A percentile compares a stretch with the other conserved stretches of the same genome.
Evolutionary conservation across 2,888 invertebrate genomes (phyloP).

Genomic region (Drosophila niveifrons): DNA sequence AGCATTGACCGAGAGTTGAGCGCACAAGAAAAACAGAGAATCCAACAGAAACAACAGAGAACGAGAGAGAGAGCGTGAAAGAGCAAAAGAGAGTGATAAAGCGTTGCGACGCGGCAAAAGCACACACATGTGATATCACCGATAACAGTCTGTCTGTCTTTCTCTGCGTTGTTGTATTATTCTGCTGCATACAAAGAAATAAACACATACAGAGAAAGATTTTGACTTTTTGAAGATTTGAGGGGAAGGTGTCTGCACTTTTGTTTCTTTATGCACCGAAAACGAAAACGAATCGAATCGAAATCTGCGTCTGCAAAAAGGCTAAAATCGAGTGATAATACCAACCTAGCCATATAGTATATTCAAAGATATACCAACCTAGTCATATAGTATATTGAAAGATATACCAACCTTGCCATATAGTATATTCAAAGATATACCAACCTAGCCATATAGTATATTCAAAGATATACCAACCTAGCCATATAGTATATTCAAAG

Average conservation of each 20-base stretch:
- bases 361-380: not conserved
- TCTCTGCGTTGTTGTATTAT: conserved; percentile 32
- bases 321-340: conserved; percentile 22
- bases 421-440: not conserved
- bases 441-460: too few relatives aligned
- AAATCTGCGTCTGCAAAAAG: conserved; percentile 1
- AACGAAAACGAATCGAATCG: not conserved
- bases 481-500: too few relatives aligned
- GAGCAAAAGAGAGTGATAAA: conserved; percentile 53
- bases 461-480: not conserved
- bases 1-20: conserved; percentile 76
- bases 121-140: conserved; percentile 65
- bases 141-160: conserved; percentile 57
- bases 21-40: conserved; percentile 64
- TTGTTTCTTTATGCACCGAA: conserved; percentile 39
- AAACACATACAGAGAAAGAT: conserved; percentile 29
- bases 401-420: too few relatives aligned
- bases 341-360: not conserved
- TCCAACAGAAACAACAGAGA: conserved; percentile 17
- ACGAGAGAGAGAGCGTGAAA: conserved; percentile 3
- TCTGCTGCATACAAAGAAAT: conserved; percentile 37
- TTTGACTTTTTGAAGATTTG: conserved; percentile 50
- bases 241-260: conserved; percentile 60
- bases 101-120: conserved; percentile 50
- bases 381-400: too few relatives aligned